Conservation (phyloP, 2,888 invertebrate species). For the Cinara cedri region DNA sequence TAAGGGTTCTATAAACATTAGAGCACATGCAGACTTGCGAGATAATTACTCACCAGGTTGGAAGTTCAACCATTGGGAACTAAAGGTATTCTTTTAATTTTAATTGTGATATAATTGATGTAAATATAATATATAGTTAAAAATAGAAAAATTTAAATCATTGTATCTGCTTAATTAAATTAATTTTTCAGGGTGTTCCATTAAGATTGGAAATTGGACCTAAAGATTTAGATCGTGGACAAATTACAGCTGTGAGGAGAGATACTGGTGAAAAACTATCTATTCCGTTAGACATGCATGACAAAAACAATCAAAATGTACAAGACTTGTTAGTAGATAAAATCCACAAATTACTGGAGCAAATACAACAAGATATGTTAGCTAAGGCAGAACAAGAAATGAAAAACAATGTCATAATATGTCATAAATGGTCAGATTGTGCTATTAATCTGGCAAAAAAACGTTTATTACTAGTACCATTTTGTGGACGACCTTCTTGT, state of each 20-base stretch:
- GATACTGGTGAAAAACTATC: slow-evolving; percentile 79
- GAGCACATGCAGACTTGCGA: slow-evolving; percentile 84
- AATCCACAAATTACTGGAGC: slow-evolving; percentile 73
- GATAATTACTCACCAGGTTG: slow-evolving; percentile 98
- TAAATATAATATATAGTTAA: background rate
- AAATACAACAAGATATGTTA: slow-evolving; percentile 81
- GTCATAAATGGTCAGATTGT: slow-evolving; percentile 83
- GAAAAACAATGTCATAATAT: slow-evolving; percentile 73
- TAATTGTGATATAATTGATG: background rate
- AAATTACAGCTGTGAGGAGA: slow-evolving; percentile 88
- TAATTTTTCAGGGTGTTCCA: slow-evolving; percentile 78
- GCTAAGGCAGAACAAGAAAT: slow-evolving; percentile 81
- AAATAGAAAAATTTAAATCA: no score
- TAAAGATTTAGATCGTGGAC: slow-evolving; percentile 82
- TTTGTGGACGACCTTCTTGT: slow-evolving; percentile 87
- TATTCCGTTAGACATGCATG: slow-evolving; percentile 69
- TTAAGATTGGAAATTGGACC: slow-evolving; percentile 93
- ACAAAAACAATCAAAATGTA: background rate
- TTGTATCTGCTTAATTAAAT: no score
- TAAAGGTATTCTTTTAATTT: slow-evolving; percentile 73
- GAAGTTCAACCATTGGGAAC: slow-evolving; percentile 98
- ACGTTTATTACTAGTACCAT: slow-evolving; percentile 90
- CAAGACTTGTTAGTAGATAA: slow-evolving; percentile 66
- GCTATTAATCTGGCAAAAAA: slow-evolving; percentile 80
- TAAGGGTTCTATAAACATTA: slow-evolving; percentile 67